Conservation (phyloP, 2,888 invertebrate species). For the Odiellus spinosus region DNA sequence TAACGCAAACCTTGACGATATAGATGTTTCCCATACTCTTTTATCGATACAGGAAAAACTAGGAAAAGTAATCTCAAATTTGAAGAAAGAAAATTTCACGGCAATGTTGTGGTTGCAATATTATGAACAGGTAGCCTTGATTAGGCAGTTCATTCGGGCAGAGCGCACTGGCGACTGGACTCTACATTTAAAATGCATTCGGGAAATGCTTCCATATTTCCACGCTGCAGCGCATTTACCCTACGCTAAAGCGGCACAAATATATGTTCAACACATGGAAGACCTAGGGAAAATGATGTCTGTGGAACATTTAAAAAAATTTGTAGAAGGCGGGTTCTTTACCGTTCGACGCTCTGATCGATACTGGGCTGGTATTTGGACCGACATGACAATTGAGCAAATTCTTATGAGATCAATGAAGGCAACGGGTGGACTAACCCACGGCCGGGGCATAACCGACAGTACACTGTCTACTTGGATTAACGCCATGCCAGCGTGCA, state of each 20-base stretch:
- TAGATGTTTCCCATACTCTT: too few relatives aligned
- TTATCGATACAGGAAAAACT: too few relatives aligned
- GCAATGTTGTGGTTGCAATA: constrained; percentile 3
- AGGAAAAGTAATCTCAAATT: too few relatives aligned
- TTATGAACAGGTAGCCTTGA: background rate
- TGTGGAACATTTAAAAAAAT: background rate
- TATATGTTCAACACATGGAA: constrained; percentile 30
- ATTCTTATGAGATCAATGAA: constrained; percentile 6
- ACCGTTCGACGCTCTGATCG: constrained; percentile 1
- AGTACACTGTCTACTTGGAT: constrained; percentile 3
- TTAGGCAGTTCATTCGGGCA: background rate
- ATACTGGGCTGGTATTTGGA: constrained; percentile 7
- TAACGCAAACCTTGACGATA: too few relatives aligned
- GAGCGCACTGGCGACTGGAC: background rate
- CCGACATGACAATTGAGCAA: constrained; percentile 10
- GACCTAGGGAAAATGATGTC: constrained; percentile 14
- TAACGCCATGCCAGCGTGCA: background rate
- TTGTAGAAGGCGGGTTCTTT: background rate
- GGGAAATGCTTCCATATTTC: background rate
- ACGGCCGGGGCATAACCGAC: constrained; percentile 5
- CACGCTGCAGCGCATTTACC: constrained; percentile 24
- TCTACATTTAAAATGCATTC: background rate
- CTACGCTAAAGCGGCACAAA: constrained; percentile 26
- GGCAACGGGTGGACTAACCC: constrained; percentile 5
- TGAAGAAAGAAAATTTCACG: background rate